Evolutionary conservation across 2,113 vertebrate species (phyloP), one percentile per base, ranked within the genome.

Genomic region (Thamnaconus septentrionalis): DNA sequence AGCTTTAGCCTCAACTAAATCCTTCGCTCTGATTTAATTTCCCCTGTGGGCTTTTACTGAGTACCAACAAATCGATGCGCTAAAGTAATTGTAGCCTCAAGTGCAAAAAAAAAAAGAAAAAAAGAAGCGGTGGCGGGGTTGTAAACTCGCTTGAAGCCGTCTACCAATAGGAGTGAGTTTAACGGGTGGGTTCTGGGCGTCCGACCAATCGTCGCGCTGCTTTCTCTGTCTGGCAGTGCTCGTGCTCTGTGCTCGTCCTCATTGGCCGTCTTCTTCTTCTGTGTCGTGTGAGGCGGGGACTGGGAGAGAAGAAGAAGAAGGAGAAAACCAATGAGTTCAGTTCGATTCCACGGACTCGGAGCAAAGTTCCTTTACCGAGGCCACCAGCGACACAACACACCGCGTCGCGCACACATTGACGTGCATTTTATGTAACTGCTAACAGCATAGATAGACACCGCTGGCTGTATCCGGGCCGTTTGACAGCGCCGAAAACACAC

Each of bases 1-100:
- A 46, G 59, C 5, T 70, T 64, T 48, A 78, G 61, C 64, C 51
- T 61, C 63, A 50, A 42, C 18, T 71, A 59, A 75, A 71, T 45
- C 61, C 63, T 58, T 7, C 48, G 44, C 41, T 67, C 43, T 67
- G 73, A 79, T 79, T 85, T 47, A 18, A 83, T 85, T 68, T 71
- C 76, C 80, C 80, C 31, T 7, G 71, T 53, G 84, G 73, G 71
- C 76, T 73, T 76, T 83, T 55, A 70, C 62, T 52, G 49, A 71
- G 75, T 69, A 75, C 73, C 71, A 3, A 66, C 61, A 5, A 66
- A 84, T 84, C 85, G 79, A 87, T 87, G 49, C 59, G 43, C 41
- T 79, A 49, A 77, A 80, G 84, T 85, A 31, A 82, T 89, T 86
- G 73, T 61, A 57, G 61, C 69, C 68, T 68, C 39, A 7, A 43